Base-by-base conservation (phyloP, 2,113 vertebrate species). In the Myodes glareolus region DNA sequence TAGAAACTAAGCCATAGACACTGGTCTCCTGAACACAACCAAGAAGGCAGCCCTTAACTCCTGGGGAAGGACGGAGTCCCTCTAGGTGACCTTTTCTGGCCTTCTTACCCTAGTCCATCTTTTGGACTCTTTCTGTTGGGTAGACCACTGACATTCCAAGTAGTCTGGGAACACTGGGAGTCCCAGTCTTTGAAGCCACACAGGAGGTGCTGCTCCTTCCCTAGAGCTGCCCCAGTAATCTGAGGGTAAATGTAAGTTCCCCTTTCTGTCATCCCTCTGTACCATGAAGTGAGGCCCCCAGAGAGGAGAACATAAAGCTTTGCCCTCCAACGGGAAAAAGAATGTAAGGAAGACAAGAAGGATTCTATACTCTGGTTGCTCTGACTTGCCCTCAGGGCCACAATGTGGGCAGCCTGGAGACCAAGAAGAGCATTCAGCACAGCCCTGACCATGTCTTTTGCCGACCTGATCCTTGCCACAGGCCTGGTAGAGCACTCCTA, bases 381-480 rank as follows among this genome's bases (percentile, higher is more conserved):
- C 1, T 39, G 31, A 33, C 63, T 36, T 0, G 2, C 27, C 50
- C 42, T 7, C 42, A n/a, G 25, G 52, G 47, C 27, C 73, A 4
- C 85, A 33, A 3, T 47, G 73, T 50, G 52, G 61, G 39, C 31
- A 14, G 5, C 2, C 0, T 87, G 45, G 58, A 72, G 72, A 36
- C 68, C 6, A 4, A 29, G 50, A 36, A 0, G 12, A 0, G 7
- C 6, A 6, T 33, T 7, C 12, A 6, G 39, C 68, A 45, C 16
- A 16, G 47, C n/a, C 31, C 7, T 55, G 17, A 42, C 65, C 12
- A 0, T 12, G 29, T 33, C 25, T 19, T 77, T 19, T 0, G 9
- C 27, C n/a, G 21, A 3, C 25, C 58, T 61, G 55, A 17, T 31
- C 55, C 2, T 25, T 50, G 68, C 0, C 33, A 13, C 68, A 21